Evolutionary conservation across 2,113 vertebrate species (phyloP), one percentile per base, ranked within the genome.

Genomic region (Poeciliopsis prolifica): DNA sequence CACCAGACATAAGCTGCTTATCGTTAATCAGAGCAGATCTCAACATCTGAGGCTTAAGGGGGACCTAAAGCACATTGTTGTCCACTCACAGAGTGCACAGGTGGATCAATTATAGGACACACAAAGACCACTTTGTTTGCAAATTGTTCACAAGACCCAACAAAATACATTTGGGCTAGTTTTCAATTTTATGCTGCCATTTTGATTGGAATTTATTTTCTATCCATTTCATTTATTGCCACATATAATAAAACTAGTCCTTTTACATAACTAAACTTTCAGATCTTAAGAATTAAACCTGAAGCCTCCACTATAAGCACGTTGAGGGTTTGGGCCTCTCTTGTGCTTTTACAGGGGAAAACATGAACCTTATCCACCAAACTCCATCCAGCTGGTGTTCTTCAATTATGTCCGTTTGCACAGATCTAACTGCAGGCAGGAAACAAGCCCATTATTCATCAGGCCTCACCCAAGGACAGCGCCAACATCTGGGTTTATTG

Each of bases 1-100:
- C 44, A 0, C 11, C 70, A 74, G 61, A 37, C 71, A 35, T 92
- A 93, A 94, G 89, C 89, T 1, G 91, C 90, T 94, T 93, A 92
- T 61, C 19, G 40, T 70, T 93, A 91, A 93, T 92, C 89, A 91
- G 75, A 84, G 71, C 84, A 70, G 86, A 90, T 89, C 88, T 84
- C 75, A 87, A 85, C 80, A 87, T 78, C 83, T 72, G 79, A 78
- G 74, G 83, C 84, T 91, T 82, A 90, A n/a, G 63, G 44, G 37
- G 70, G 70, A 58, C 70, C 83, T 44, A 85, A 80, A 84, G 78
- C 81, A 80, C 82, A 85, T 81, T 89, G 89, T 86, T 84, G 81
- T 85, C 76, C 35, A 58, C 30, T 58, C 73, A 61, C 78, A 62
- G 75, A 5, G 3, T 12, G 24, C 75, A 60, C 2, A 71, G 51